Percentiles rank a stretch among this genome's conserved stretches.
Conservation (phyloP, 2,797 vertebrate species). For the Scyliorhinus canicula region DNA sequence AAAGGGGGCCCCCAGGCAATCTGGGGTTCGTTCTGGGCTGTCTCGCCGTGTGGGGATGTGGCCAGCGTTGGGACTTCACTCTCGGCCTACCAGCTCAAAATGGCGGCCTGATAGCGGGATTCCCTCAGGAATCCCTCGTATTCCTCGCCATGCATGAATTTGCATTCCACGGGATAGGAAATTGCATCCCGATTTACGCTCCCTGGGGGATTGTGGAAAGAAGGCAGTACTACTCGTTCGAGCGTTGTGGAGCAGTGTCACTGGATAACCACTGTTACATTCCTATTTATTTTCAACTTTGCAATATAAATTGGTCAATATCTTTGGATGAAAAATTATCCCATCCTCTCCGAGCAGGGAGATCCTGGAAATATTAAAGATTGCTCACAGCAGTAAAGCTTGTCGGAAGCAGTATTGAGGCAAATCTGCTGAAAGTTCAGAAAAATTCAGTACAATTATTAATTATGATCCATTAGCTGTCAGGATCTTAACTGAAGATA, state of each 20-base stretch:
- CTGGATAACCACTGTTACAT: not conserved
- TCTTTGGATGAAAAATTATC: not conserved
- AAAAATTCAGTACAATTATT: constrained; percentile 10
- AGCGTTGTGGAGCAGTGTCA: not conserved
- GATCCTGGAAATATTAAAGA: not conserved
- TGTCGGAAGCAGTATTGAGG: not conserved
- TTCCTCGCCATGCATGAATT: no score
- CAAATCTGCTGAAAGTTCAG: not conserved
- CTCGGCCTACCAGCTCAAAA: no score
- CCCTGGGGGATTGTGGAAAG: no score
- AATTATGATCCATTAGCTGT: not conserved
- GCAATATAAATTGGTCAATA: not conserved
- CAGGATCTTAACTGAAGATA: not conserved
- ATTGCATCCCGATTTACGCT: no score
- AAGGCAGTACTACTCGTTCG: no score
- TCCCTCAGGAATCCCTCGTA: no score
- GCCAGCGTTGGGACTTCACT: no score
- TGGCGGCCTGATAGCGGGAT: no score
- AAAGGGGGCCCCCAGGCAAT: no score
- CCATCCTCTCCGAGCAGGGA: not conserved
- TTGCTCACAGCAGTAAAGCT: not conserved
- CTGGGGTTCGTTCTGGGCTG: no score
- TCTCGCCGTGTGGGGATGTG: no score
- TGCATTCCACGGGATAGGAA: no score
- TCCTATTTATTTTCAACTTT: not conserved